These are phyloP conservation scores for Saccostrea echinata DNA, from an alignment of 1,140 invertebrate species.

Conservation along the genomic window DNA sequence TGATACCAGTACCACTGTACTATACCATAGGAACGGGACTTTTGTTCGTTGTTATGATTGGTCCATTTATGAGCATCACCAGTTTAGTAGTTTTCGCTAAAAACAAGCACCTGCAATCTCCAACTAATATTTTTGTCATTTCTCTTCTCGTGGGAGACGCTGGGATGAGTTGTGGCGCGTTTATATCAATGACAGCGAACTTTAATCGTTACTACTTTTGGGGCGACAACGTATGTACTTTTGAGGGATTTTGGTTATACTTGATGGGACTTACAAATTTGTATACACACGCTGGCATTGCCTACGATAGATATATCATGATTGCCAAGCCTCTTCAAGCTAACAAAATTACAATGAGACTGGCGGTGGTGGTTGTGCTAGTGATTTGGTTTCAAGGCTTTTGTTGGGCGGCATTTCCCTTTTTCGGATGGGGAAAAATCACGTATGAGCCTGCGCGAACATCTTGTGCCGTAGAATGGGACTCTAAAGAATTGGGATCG, in stretches of 20 bases:
- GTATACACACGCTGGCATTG: constrained; percentile 67
- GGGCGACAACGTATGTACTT: constrained; percentile 60
- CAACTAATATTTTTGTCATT: constrained; percentile 72
- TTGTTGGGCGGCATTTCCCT: constrained; percentile 64
- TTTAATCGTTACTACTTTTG: constrained; percentile 61
- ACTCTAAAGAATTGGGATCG: constrained; percentile 52
- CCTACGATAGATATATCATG: constrained; percentile 70
- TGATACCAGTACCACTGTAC: neutral
- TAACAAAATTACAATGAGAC: constrained; percentile 62
- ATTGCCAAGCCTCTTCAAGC: constrained; percentile 69
- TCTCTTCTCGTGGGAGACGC: constrained; percentile 64
- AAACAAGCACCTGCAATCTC: constrained; percentile 66
- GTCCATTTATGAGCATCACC: constrained; percentile 6
- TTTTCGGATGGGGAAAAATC: constrained; percentile 71
- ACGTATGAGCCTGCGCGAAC: constrained; percentile 64
- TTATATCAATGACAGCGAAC: constrained; percentile 55
- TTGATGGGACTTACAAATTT: constrained; percentile 67
- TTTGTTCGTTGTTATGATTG: neutral
- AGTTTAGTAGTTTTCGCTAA: constrained; percentile 63
- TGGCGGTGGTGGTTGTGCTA: constrained; percentile 50
- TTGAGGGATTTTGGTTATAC: constrained; percentile 69
- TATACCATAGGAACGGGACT: constrained; percentile 1
- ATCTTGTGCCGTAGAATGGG: constrained; percentile 69
- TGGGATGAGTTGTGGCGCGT: constrained; percentile 56
- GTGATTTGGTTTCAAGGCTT: constrained; percentile 59